Evolutionary conservation across 2,113 vertebrate species (phyloP), one percentile per base, ranked within the genome.

Genomic region (Phrynosoma platyrhinos): DNA sequence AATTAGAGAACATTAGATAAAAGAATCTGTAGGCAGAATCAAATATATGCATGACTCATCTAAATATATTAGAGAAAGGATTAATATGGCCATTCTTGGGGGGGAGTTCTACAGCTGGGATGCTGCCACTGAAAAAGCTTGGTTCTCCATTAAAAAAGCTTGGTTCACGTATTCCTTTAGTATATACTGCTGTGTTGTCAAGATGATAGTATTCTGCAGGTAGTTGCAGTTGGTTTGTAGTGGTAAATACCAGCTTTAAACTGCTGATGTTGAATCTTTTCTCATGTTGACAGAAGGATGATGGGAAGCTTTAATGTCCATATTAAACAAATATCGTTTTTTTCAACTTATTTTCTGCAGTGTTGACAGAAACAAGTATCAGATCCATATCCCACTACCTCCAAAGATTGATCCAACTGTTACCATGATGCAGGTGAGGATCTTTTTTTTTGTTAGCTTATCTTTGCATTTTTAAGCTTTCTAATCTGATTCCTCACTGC

Each of bases 401-500:
- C 99, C 99, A 2, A 99, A 99, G 96, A 99, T 99, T 89, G 99
- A 99, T 93, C 99, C 99, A 40, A 99, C 99, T 0, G 99, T 99
- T 91, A 99, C 99, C 66, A 99, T 99, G 99, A 99, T 99, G 99
- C 99, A 99, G 98, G 99, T 99, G 93, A 95, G 95, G 87, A 20
- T 32, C 32, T 42, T 75, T 7, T 83, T 89, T 83, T n/a, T 52
- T 83, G 85, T 20, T 47, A 3, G 2, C 0, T 88, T 42, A 62
- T 1, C 30, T 9, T 0, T 13, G 6, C 12, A 0, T 30, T n/a
- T 40, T 25, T 9, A 58, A 66, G 3, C 9, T 75, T 71, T 88
- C 72, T 71, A 2, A 72, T 79, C 21, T 25, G n/a, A 12, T 1
- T 25, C 83, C 71, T 64, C 87, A 74, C 2, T 2, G 88, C 90